These are phyloP conservation scores for Onychorhynchus coronatus DNA, from an alignment of 2,113 vertebrate genomes.

Conservation along the genomic window DNA sequence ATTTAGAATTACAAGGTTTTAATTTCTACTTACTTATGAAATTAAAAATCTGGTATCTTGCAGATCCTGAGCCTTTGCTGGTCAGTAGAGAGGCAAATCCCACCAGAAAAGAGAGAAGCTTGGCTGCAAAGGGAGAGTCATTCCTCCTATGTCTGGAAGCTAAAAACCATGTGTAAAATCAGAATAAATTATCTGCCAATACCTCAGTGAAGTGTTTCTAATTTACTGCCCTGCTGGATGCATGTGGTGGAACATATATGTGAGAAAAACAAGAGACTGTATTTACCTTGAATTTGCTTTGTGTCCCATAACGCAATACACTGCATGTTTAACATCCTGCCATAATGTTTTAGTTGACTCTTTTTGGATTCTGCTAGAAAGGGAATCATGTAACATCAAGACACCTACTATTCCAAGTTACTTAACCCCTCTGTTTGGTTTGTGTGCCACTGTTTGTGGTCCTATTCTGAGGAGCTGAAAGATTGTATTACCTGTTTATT, in stretches of 20 bases:
- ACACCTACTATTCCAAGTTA: not conserved
- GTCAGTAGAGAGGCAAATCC: not conserved
- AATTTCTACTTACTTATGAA: not conserved
- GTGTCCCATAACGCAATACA: not conserved
- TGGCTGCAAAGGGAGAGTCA: not conserved
- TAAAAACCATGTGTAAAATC: not conserved
- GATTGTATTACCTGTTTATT: not conserved
- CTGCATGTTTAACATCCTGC: not conserved
- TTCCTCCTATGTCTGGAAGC: slow-evolving; percentile 2
- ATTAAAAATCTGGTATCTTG: not conserved
- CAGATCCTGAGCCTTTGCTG: not conserved
- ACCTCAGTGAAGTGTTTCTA: slow-evolving; percentile 29
- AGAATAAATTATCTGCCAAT: slow-evolving; percentile 33
- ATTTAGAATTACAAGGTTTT: not conserved
- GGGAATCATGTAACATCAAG: not conserved
- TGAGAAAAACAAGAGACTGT: not conserved
- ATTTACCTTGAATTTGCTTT: not conserved
- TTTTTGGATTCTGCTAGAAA: not conserved
- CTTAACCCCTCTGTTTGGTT: not conserved
- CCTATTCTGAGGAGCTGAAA: not conserved
- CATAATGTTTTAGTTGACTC: not conserved
- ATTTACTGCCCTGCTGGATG: slow-evolving; percentile 33
- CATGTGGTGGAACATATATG: not conserved
- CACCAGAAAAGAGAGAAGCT: not conserved
- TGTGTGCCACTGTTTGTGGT: not conserved